These are phyloP conservation scores for Lepidurus arcticus DNA, from an alignment of 1,140 invertebrate genomes.

Conservation along the genomic window DNA sequence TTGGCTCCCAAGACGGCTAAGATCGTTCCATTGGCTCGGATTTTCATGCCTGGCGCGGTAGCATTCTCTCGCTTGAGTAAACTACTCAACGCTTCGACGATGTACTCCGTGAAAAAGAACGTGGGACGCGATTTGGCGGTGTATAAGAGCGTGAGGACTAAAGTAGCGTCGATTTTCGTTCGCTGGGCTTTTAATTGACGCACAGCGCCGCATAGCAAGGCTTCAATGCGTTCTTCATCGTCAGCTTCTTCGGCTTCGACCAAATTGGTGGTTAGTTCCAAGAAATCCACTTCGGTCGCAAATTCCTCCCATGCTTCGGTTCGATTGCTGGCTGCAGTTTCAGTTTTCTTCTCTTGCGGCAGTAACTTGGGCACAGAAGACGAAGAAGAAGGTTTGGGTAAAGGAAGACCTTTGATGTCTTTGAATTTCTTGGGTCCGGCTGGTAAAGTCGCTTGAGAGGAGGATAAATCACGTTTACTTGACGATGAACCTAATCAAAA, in stretches of 20 bases:
- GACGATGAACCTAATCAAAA: not conserved
- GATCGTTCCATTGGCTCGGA: conserved; percentile 65
- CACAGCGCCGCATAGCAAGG: conserved; percentile 51
- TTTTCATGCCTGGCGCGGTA: conserved; percentile 61
- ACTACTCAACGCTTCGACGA: conserved; percentile 71
- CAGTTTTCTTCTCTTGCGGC: not conserved
- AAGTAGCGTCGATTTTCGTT: conserved; percentile 70
- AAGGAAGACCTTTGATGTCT: conserved; percentile 18
- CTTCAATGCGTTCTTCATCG: conserved; percentile 49
- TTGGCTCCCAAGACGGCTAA: conserved; percentile 73
- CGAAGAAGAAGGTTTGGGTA: not conserved
- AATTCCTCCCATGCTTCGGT: conserved; percentile 34
- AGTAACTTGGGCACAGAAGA: not conserved
- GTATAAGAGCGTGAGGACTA: conserved; percentile 72
- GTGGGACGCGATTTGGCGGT: conserved; percentile 72
- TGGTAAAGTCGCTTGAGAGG: not conserved
- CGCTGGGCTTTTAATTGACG: conserved; percentile 47
- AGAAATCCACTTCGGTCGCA: conserved; percentile 29
- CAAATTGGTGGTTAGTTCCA: conserved; percentile 37
- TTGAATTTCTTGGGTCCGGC: conserved; percentile 11
- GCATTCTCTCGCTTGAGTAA: conserved; percentile 69
- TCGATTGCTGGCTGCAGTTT: not conserved
- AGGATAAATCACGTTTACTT: conserved; percentile 23
- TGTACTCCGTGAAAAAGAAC: conserved; percentile 70
- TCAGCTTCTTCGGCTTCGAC: conserved; percentile 46